These are phyloP conservation scores for Ips typographus DNA, from an alignment of 1,140 invertebrate genomes.

Conservation along the genomic window DNA sequence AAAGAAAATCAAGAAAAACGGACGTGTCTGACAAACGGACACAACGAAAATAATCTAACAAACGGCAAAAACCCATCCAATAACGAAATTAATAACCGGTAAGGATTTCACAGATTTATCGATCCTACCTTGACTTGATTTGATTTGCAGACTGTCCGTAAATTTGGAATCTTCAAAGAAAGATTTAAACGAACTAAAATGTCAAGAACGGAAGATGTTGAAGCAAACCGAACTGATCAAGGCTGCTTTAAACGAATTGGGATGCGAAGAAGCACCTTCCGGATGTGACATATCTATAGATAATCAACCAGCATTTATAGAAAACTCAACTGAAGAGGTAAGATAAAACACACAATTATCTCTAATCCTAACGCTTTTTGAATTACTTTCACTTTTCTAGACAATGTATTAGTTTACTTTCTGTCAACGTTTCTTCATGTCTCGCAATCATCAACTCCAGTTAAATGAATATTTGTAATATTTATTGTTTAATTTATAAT, in stretches of 20 bases:
- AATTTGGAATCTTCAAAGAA: conserved; percentile 48
- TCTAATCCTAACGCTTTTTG: too few relatives aligned
- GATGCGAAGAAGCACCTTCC: conserved; percentile 82
- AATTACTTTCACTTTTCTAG: too few relatives aligned
- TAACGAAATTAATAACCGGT: conserved; percentile 48
- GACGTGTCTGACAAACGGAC: conserved; percentile 40
- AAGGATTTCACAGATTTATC: conserved; percentile 9
- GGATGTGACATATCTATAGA: conserved; percentile 75
- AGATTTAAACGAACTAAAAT: conserved; percentile 64
- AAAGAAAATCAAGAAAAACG: conserved; percentile 70
- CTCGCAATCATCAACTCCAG: too few relatives aligned
- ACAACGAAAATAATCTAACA: conserved; percentile 33
- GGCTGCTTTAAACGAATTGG: conserved; percentile 78
- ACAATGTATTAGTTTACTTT: too few relatives aligned
- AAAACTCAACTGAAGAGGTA: conserved; percentile 48
- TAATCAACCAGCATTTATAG: conserved; percentile 50
- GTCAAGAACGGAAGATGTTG: conserved; percentile 77
- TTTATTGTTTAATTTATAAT: too few relatives aligned
- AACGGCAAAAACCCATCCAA: conserved; percentile 47
- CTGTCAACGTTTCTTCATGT: too few relatives aligned
- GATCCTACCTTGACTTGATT: background rate
- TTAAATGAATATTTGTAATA: too few relatives aligned
- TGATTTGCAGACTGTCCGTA: conserved; percentile 35
- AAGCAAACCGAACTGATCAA: conserved; percentile 80
- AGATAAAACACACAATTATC: background rate